Evolutionary conservation across 2,888 invertebrate species (phyloP).

Genomic region (Hoplodrina ambigua): DNA sequence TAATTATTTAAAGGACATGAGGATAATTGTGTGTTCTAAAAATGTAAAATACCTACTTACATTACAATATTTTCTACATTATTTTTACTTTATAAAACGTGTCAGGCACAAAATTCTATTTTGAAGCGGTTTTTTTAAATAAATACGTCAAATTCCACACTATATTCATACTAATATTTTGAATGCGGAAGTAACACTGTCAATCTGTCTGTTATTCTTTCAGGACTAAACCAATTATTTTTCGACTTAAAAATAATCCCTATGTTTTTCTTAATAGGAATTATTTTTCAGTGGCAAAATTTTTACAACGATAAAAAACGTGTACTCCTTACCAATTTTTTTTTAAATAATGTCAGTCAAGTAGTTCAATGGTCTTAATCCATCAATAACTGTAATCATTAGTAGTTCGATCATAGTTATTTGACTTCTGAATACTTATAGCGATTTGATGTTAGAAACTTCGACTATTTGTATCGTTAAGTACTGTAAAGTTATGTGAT

Average conservation of each 20-base stretch:
- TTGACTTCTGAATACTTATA: slow-evolving; percentile 3
- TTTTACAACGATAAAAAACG: no score
- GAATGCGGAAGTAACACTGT: no score
- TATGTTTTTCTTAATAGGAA: no score
- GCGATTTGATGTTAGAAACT: slow-evolving; percentile 34
- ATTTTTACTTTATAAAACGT: background rate
- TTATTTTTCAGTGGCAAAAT: no score
- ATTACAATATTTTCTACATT: background rate
- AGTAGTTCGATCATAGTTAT: slow-evolving; percentile 31
- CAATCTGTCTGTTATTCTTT: no score
- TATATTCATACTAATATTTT: no score
- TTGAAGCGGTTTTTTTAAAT: no score
- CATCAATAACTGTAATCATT: slow-evolving; percentile 40
- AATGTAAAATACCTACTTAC: background rate
- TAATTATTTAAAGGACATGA: background rate
- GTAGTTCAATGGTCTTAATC: background rate
- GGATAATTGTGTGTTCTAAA: background rate
- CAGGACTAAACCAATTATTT: no score
- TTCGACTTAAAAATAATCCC: no score
- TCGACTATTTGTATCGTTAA: slow-evolving; percentile 39
- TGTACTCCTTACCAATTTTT: no score
- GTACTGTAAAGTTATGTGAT: slow-evolving; percentile 32
- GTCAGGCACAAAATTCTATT: background rate
- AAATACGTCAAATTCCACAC: no score
- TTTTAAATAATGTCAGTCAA: no score